Percentiles rank a stretch among this genome's conserved stretches.
These are phyloP conservation scores for Coelopa frigida DNA, from an alignment of 1,140 invertebrate species.

Conservation along the genomic window DNA sequence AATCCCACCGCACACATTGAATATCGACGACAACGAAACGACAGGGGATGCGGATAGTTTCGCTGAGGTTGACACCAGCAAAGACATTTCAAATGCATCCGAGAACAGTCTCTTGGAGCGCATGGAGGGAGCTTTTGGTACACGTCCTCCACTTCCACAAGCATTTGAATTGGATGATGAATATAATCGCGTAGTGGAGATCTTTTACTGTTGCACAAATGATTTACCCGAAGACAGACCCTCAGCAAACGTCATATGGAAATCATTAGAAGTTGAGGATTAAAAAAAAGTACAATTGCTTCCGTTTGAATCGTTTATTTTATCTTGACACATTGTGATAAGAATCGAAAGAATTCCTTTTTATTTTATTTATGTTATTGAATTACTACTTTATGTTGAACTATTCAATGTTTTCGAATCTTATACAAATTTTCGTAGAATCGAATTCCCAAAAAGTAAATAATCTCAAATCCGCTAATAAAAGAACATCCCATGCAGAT, in stretches of 20 bases:
- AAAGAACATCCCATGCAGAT: conserved; percentile 12
- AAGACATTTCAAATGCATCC: background rate
- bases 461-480: conserved; percentile 12
- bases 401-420: too few relatives aligned
- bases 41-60: conserved; percentile 31
- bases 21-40: conserved; percentile 34
- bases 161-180: conserved; percentile 51
- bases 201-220: conserved; percentile 68
- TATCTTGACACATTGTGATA: too few relatives aligned
- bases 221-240: conserved; percentile 54
- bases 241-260: conserved; percentile 45
- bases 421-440: conserved; percentile 2
- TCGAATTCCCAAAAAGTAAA: conserved; percentile 8
- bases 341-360: too few relatives aligned
- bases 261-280: conserved; percentile 19
- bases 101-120: conserved; percentile 1
- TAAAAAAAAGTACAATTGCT: too few relatives aligned
- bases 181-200: conserved; percentile 58
- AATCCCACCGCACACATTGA: conserved; percentile 54
- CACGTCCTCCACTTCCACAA: conserved; percentile 60
- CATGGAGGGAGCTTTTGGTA: conserved; percentile 45
- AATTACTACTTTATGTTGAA: too few relatives aligned
- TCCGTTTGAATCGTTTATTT: too few relatives aligned
- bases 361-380: too few relatives aligned
- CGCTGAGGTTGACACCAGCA: background rate